These are phyloP conservation scores for Halichoerus grypus DNA, from an alignment of 2,113 vertebrate genomes.

Conservation along the genomic window DNA sequence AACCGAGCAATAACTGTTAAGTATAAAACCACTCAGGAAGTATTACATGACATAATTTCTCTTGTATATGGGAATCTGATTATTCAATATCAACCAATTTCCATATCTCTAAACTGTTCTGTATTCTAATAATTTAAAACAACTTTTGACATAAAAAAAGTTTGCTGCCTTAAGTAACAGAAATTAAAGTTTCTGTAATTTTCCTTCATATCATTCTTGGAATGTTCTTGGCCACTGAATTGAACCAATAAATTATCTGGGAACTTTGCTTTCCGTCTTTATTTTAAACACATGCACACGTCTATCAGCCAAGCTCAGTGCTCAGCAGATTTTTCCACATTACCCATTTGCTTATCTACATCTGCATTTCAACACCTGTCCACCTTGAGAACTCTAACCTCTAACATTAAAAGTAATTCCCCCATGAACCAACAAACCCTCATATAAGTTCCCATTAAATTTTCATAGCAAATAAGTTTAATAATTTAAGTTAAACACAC, in stretches of 20 bases:
- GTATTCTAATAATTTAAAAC: not conserved
- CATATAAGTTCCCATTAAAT: conserved; percentile 46
- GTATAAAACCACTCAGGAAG: not conserved
- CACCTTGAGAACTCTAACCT: not conserved
- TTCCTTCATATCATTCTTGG: not conserved
- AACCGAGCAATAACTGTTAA: not conserved
- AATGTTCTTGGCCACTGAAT: not conserved
- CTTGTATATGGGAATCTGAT: not conserved
- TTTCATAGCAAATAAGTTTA: conserved; percentile 53
- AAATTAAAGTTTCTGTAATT: not conserved
- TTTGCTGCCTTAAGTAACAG: not conserved
- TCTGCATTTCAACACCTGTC: not conserved
- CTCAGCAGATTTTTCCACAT: no score
- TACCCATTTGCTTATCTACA: not conserved
- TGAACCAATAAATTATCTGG: not conserved
- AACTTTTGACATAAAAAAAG: not conserved
- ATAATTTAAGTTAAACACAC: conserved; percentile 53
- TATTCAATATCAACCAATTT: not conserved
- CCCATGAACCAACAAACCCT: not conserved
- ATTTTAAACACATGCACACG: not conserved
- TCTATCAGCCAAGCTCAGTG: not conserved
- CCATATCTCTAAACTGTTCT: not conserved
- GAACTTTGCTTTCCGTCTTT: not conserved
- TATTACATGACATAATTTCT: not conserved
- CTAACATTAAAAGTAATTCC: not conserved